A percentile compares a stretch with the other conserved stretches of the same genome.
Conservation (phyloP, 2,113 vertebrate species). For the Speoplatyrhinus poulsoni region DNA sequence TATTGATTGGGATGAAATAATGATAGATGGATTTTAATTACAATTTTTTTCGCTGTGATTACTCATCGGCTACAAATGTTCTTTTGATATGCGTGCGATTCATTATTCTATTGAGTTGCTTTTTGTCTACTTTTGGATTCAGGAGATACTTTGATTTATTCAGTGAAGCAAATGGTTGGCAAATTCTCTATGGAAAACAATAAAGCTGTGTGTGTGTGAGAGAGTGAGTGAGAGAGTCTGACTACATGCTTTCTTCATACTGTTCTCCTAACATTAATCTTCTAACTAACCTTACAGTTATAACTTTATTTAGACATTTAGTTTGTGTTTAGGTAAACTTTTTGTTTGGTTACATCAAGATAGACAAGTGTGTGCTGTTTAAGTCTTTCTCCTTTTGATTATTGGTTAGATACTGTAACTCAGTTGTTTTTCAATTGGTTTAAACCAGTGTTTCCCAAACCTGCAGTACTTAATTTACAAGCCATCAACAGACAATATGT, state of each 20-base stretch:
- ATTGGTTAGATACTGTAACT: background rate
- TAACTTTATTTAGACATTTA: constrained; percentile 17
- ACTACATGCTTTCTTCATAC: constrained; percentile 6
- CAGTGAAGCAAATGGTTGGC: constrained; percentile 17
- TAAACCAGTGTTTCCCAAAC: too few relatives aligned
- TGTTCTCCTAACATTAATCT: constrained; percentile 54
- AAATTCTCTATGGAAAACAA: constrained; percentile 17
- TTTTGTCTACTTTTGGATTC: constrained; percentile 21
- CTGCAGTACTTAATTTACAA: constrained; percentile 13
- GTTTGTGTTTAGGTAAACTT: too few relatives aligned
- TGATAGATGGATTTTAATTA: constrained; percentile 19
- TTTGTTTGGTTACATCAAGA: background rate
- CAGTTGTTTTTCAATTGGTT: too few relatives aligned
- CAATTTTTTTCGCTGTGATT: constrained; percentile 22
- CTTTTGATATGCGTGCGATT: constrained; percentile 47
- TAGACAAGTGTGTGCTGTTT: constrained; percentile 22
- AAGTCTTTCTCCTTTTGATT: background rate
- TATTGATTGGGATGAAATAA: constrained; percentile 51
- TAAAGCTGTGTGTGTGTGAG: constrained; percentile 20
- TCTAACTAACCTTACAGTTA: constrained; percentile 34
- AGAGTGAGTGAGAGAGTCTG: background rate
- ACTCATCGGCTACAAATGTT: constrained; percentile 27
- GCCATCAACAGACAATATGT: constrained; percentile 19
- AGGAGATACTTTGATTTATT: background rate
- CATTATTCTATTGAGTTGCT: constrained; percentile 33